Percentiles rank a stretch among this genome's conserved stretches.
Conservation (phyloP, 2,113 vertebrate genomes). For the Notothenia coriiceps region DNA sequence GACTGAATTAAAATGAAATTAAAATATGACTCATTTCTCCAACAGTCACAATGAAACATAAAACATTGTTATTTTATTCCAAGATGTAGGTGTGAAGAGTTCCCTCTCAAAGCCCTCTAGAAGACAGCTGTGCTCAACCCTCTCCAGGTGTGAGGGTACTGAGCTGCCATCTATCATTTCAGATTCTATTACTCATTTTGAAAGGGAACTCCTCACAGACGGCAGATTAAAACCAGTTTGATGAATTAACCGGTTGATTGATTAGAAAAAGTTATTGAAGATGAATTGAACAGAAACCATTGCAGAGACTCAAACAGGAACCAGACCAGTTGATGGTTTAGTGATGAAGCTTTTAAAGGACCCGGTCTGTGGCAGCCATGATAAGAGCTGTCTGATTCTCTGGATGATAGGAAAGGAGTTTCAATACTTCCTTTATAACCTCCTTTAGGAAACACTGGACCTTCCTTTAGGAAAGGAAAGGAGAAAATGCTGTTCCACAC, state of each 20-base stretch:
- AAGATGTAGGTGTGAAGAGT: background rate
- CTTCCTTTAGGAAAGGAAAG: too few species aligned
- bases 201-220: background rate
- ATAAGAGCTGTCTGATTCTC: too few species aligned
- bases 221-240: background rate
- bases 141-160: background rate
- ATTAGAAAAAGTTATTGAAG: background rate
- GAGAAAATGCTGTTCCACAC: too few species aligned
- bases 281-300: background rate
- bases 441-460: too few species aligned
- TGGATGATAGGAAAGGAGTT: too few species aligned
- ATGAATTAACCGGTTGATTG: background rate
- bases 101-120: background rate
- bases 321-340: too few species aligned
- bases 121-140: too few species aligned
- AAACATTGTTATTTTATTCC: background rate
- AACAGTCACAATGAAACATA: too few species aligned
- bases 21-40: too few species aligned
- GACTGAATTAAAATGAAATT: too few species aligned
- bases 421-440: too few species aligned
- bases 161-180: background rate
- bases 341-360: too few species aligned
- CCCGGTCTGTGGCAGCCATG: background rate
- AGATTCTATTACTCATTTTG: background rate
- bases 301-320: conserved; percentile 16